Conservation (phyloP, 2,113 vertebrate genomes). For the Plotosus lineatus region DNA sequence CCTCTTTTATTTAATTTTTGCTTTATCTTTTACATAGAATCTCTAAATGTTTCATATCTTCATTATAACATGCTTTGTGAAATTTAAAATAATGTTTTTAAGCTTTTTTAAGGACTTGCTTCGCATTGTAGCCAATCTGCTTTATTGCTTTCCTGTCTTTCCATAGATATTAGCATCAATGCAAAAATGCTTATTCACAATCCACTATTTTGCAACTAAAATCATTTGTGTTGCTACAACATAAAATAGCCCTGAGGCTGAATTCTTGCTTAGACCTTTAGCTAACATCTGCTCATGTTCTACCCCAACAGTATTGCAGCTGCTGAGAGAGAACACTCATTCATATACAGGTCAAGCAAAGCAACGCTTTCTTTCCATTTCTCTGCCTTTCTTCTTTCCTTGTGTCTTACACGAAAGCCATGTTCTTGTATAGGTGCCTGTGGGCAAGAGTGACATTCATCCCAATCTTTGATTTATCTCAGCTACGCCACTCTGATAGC, state of each 20-base stretch:
- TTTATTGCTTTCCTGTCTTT: background rate
- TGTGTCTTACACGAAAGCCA: background rate
- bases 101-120: background rate
- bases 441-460: conserved; percentile 28
- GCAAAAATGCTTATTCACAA: background rate
- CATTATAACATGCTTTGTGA: background rate
- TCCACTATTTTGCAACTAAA: conserved; percentile 4
- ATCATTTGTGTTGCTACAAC: background rate
- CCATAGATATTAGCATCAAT: background rate
- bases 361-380: background rate
- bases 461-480: conserved; percentile 39
- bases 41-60: background rate
- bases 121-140: background rate
- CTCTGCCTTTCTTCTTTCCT: background rate
- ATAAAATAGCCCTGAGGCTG: background rate
- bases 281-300: background rate
- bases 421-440: conserved; percentile 17
- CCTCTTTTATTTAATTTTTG: background rate
- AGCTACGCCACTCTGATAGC: conserved; percentile 33
- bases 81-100: background rate
- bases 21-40: background rate
- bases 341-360: conserved; percentile 18
- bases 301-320: background rate
- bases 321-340: background rate
- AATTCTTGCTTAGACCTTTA: background rate